Evolutionary conservation across 2,797 vertebrate species (phyloP).

Genomic region (Notamacropus eugenii): DNA sequence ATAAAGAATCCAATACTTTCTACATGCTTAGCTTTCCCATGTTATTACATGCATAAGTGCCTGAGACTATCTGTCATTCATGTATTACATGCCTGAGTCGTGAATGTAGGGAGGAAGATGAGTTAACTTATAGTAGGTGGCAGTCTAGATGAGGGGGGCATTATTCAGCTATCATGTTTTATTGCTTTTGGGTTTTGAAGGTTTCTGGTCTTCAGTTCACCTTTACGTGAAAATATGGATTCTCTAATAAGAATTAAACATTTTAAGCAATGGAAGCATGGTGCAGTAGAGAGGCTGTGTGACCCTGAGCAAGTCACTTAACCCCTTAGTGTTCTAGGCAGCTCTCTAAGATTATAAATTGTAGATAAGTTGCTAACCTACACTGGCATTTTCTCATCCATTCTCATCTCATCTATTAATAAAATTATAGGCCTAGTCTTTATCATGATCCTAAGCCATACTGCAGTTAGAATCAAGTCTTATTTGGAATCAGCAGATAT

Average conservation of each 20-base stretch:
- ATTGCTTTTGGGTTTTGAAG: conserved; percentile 13
- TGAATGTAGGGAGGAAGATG: conserved; percentile 12
- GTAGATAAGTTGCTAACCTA: background rate
- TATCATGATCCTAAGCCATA: background rate
- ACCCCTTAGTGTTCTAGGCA: background rate
- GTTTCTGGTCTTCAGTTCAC: background rate
- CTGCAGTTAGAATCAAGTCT: background rate
- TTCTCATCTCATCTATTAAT: background rate
- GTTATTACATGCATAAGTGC: background rate
- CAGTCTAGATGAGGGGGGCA: background rate
- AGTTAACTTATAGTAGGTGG: conserved; percentile 24
- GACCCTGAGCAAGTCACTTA: background rate
- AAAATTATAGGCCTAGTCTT: background rate
- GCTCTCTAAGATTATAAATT: background rate
- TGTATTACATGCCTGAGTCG: conserved; percentile 20
- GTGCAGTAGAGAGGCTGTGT: background rate
- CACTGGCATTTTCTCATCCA: background rate
- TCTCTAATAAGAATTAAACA: background rate
- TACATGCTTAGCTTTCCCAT: conserved; percentile 45
- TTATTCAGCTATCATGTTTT: conserved; percentile 16
- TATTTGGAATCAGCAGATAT: background rate
- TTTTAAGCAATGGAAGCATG: background rate
- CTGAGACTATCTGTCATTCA: conserved; percentile 28
- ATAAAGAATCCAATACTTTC: conserved; percentile 17
- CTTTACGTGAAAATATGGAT: background rate